phyloP scores from a whole-genome alignment of 1,140 invertebrate species.

The Danaus plexippus region DNA sequence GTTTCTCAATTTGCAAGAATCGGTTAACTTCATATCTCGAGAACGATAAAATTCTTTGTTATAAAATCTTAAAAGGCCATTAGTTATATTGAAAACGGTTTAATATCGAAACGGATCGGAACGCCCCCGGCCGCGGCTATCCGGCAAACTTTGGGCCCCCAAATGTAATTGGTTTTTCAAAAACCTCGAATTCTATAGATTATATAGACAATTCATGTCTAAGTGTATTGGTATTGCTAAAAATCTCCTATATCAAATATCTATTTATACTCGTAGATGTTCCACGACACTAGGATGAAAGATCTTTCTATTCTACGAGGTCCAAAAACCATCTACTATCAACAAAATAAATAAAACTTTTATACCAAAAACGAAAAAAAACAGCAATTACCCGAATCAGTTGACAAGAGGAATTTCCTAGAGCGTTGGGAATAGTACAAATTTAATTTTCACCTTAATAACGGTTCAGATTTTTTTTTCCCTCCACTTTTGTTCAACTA shows the following conservation, averaged over 20 bases:
- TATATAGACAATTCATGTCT: too few species aligned
- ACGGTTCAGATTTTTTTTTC: slow-evolving; percentile 24
- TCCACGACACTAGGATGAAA: too few species aligned
- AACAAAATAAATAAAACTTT: too few species aligned
- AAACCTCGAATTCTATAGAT: slow-evolving; percentile 17
- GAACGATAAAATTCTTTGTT: slow-evolving; percentile 33
- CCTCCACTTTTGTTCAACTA: slow-evolving; percentile 49
- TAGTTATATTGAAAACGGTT: slow-evolving; percentile 44
- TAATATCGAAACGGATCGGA: slow-evolving; percentile 35
- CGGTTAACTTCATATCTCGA: slow-evolving; percentile 14
- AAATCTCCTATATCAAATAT: neutral
- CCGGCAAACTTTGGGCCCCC: slow-evolving; percentile 25
- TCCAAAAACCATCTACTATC: too few species aligned
- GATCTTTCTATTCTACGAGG: too few species aligned
- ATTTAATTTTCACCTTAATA: slow-evolving; percentile 39
- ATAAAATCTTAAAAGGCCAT: slow-evolving; percentile 43
- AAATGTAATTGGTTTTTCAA: slow-evolving; percentile 43
- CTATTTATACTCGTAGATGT: too few species aligned
- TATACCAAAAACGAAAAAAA: slow-evolving; percentile 8
- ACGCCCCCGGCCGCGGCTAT: slow-evolving; percentile 24
- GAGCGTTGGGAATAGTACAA: slow-evolving; percentile 18
- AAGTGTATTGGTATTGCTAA: neutral
- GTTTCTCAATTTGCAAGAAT: slow-evolving; percentile 34
- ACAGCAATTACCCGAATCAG: slow-evolving; percentile 26
- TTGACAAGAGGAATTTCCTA: slow-evolving; percentile 7